Percentiles rank a stretch among this genome's conserved stretches.
phyloP scores from a whole-genome alignment of 2,797 vertebrate species.

The Setipinna tenuifilis region DNA sequence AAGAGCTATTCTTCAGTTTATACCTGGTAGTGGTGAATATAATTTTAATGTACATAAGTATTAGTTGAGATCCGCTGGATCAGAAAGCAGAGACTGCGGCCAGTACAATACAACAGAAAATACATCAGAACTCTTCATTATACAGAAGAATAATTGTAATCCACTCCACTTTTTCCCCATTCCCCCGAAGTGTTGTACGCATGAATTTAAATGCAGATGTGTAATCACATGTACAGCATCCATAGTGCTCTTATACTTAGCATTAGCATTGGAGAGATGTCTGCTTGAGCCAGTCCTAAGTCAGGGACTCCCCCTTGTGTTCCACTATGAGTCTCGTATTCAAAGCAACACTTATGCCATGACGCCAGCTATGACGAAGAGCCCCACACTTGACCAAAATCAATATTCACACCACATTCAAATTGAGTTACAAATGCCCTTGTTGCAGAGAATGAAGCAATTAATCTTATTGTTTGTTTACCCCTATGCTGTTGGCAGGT shows the following conservation, averaged over 20 bases:
- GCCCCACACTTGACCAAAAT: conserved; percentile 42
- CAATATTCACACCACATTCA: conserved; percentile 47
- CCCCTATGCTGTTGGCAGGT: conserved; percentile 51
- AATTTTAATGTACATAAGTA: too few relatives aligned
- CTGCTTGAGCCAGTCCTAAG: not conserved
- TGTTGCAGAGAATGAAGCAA: conserved; percentile 56
- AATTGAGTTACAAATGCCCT: conserved; percentile 56
- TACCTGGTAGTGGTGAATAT: too few relatives aligned
- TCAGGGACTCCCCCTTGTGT: not conserved
- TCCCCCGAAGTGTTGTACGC: not conserved
- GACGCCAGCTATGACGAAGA: conserved; percentile 43
- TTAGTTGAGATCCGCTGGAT: not conserved
- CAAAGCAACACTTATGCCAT: not conserved
- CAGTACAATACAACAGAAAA: not conserved
- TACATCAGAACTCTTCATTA: not conserved
- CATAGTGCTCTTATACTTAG: not conserved
- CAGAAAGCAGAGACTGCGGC: not conserved
- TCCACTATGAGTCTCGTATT: not conserved
- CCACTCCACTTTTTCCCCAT: not conserved
- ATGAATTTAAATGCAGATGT: conserved; percentile 4
- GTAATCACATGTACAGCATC: not conserved
- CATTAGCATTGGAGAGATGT: not conserved
- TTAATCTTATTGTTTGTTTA: conserved; percentile 56
- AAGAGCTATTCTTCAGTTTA: too few relatives aligned
- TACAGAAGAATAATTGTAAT: not conserved